phyloP scores from a whole-genome alignment of 2,113 vertebrate genomes.

The Callipepla squamata region DNA sequence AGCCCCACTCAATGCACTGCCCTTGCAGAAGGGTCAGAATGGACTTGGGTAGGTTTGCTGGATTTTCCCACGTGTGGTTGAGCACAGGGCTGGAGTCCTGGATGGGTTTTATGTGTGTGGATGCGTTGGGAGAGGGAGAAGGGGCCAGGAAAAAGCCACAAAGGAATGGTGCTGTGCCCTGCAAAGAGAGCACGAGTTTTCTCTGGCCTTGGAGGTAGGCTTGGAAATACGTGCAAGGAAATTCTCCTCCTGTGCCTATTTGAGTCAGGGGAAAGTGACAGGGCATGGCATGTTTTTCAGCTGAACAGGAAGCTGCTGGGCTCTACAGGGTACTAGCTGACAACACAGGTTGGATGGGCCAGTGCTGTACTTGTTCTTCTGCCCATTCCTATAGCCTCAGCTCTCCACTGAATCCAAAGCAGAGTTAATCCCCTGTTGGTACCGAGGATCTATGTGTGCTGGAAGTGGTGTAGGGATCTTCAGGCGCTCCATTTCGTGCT shows the following conservation, averaged over 20 bases:
- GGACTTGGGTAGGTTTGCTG: fast-evolving
- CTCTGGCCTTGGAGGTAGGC: neutral
- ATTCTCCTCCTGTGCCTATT: neutral
- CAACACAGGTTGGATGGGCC: neutral
- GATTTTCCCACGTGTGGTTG: neutral
- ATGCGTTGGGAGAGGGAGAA: neutral
- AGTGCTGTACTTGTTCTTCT: neutral
- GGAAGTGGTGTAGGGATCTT: neutral
- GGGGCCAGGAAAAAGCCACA: neutral
- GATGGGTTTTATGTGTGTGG: fast-evolving
- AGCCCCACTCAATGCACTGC: too few species aligned
- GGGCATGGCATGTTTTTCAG: neutral
- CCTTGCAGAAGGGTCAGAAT: neutral
- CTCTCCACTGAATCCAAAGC: neutral
- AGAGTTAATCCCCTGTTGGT: fast-evolving
- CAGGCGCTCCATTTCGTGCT: neutral
- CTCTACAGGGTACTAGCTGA: neutral
- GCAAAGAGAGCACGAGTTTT: neutral
- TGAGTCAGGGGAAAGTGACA: neutral
- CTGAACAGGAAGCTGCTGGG: neutral
- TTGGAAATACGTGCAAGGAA: neutral
- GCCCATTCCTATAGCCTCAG: fast-evolving
- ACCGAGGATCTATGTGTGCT: fast-evolving
- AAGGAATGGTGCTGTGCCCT: neutral
- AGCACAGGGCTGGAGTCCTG: neutral